Evolutionary conservation across 2,888 invertebrate genomes (phyloP), one percentile per base, ranked within the genome.

Genomic region (Lamellibrachia columna): DNA sequence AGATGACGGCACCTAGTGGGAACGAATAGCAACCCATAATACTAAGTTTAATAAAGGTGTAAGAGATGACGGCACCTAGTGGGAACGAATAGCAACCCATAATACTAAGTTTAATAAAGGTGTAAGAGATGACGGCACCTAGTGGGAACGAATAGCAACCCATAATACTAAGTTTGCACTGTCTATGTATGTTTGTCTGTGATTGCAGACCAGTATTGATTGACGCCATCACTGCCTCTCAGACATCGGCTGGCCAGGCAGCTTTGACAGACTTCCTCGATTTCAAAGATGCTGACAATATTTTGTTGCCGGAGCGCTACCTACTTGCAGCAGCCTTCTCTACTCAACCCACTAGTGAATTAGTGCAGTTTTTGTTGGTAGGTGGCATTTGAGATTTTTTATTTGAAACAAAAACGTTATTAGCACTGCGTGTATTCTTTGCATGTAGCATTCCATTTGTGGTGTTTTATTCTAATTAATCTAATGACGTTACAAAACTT

Each of bases 301-400:
- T 97, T n/a, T 97, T 97, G 40, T 96, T 97, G 58, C 97, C 97
- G 0, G 98, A 98, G 95, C 97, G 98, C 93, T 98, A 98, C 96
- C 97, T 98, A 1, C 98, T 98, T 97, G 97, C 98, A 0, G 96
- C 98, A 11, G 98, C 98, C 0, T 97, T 98, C 91, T 97, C 97
- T 1, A 97, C 98, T 0, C 97, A 98, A 95, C 98, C 98, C 1
- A 97, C 97, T 90, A 97, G 97, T 75, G 95, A 96, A 90, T 96
- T 97, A n/a, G 95, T 97, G 15, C 96, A 94, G 92, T 95, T 96
- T 93, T 92, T 96, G 11, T 92, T 95, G 95, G 96, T 96, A 53
- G 75, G 93, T 92, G 28, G 22, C 11, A 11, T 0, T 90, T 90
- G 90, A 60, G 60, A 60, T 15, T 22, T 22, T 22, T 22, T 75